A percentile compares a stretch with the other conserved stretches of the same genome.
These are phyloP conservation scores for Bos indicus DNA, from an alignment of 2,113 vertebrate species.

Conservation along the genomic window DNA sequence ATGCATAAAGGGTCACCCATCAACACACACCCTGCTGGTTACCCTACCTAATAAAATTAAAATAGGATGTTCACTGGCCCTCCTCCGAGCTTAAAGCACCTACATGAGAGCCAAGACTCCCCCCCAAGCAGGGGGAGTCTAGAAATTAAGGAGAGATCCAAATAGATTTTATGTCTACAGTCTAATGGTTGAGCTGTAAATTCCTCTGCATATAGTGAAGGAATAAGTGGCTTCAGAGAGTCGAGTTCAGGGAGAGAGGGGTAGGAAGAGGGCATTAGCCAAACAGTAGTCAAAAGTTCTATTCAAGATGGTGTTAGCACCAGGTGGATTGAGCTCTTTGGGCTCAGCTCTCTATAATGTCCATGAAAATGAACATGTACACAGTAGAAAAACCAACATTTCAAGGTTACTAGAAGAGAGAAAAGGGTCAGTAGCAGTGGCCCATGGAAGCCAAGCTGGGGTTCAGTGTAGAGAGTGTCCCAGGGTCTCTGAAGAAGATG, in stretches of 20 bases:
- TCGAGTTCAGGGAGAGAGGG: not conserved
- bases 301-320: not conserved
- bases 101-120: rapidly evolving
- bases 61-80: not conserved
- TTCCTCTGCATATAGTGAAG: not conserved
- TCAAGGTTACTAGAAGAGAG: not conserved
- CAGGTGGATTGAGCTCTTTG: rapidly evolving
- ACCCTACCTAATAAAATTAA: not conserved
- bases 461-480: rapidly evolving
- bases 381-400: not conserved
- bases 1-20: not conserved
- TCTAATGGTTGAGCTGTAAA: not conserved
- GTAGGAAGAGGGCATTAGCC: not conserved
- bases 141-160: not conserved
- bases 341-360: not conserved
- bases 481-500: not conserved
- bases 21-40: not conserved
- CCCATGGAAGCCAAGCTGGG: not conserved
- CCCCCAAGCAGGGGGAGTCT: not conserved
- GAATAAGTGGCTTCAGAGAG: not conserved
- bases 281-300: not conserved
- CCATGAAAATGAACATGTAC: not conserved
- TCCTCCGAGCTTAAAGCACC: not conserved
- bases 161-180: not conserved
- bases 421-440: rapidly evolving